Percentiles rank a stretch among this genome's conserved stretches.
phyloP scores from a whole-genome alignment of 2,888 invertebrate species.

The Cryptocheilus praepositus region DNA sequence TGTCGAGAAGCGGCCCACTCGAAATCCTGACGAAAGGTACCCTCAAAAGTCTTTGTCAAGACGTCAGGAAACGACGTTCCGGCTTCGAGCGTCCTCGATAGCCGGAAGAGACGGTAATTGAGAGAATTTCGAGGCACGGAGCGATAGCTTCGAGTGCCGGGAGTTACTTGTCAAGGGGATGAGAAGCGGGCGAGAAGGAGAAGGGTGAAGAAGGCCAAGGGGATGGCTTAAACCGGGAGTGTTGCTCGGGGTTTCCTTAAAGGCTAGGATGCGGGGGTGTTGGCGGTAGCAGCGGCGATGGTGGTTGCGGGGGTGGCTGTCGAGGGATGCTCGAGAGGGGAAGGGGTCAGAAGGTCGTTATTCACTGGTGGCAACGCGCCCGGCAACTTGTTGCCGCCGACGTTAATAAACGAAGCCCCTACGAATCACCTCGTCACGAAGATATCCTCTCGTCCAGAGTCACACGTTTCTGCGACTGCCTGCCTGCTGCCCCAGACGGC shows the following conservation, averaged over 20 bases:
- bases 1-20: no score
- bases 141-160: constrained; percentile 42
- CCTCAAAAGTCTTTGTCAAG: no score
- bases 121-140: constrained; percentile 32
- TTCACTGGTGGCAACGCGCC: constrained; percentile 49
- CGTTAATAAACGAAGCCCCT: constrained; percentile 69
- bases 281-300: background rate
- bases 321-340: constrained; percentile 26
- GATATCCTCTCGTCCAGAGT: constrained; percentile 23
- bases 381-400: constrained; percentile 71
- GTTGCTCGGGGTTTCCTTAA: no score
- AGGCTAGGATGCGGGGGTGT: no score
- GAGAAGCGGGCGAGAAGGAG: constrained; percentile 1
- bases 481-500: constrained; percentile 4
- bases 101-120: constrained; percentile 19
- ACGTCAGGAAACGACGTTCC: background rate
- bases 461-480: background rate
- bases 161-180: constrained; percentile 37
- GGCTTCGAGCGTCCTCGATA: constrained; percentile 7
- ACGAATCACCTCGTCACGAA: constrained; percentile 52
- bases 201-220: background rate
- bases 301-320: constrained; percentile 17
- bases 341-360: constrained; percentile 56
- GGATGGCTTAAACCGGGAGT: no score
- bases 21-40: no score